A percentile compares a stretch with the other conserved stretches of the same genome.
Conservation (phyloP, 2,797 vertebrate genomes). For the Oreochromis mossambicus region DNA sequence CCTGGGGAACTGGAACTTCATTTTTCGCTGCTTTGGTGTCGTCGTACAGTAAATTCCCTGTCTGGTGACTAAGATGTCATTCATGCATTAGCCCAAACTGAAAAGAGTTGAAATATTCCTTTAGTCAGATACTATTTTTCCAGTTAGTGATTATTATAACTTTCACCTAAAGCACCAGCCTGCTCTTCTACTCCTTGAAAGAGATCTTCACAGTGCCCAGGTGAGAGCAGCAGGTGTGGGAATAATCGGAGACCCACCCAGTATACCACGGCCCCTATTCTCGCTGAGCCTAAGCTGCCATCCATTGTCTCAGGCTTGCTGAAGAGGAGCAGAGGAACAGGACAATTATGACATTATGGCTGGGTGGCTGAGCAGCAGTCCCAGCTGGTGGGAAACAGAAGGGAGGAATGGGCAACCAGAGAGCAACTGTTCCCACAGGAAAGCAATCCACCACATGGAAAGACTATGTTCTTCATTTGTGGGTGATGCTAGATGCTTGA, state of each 20-base stretch:
- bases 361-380: conserved; percentile 71
- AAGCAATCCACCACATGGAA: conserved; percentile 63
- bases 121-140: neutral
- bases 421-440: conserved; percentile 61
- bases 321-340: conserved; percentile 59
- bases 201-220: conserved; percentile 16
- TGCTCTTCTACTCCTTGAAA: conserved; percentile 4
- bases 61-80: neutral
- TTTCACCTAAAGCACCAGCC: neutral
- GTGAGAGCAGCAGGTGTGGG: conserved; percentile 73
- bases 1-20: conserved; percentile 58
- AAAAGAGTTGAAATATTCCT: neutral
- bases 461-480: neutral
- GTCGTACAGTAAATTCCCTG: neutral
- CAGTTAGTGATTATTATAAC: neutral
- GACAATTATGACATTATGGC: conserved; percentile 77
- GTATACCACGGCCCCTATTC: conserved; percentile 36
- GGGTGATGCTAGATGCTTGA: neutral
- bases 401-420: conserved; percentile 37
- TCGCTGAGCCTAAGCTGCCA: conserved; percentile 47
- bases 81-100: neutral
- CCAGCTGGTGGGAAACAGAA: conserved; percentile 60
- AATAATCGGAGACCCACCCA: conserved; percentile 64
- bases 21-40: conserved; percentile 19
- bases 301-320: conserved; percentile 53